These are phyloP conservation scores for Notechis scutatus DNA, from an alignment of 2,113 vertebrate species.

Conservation along the genomic window DNA sequence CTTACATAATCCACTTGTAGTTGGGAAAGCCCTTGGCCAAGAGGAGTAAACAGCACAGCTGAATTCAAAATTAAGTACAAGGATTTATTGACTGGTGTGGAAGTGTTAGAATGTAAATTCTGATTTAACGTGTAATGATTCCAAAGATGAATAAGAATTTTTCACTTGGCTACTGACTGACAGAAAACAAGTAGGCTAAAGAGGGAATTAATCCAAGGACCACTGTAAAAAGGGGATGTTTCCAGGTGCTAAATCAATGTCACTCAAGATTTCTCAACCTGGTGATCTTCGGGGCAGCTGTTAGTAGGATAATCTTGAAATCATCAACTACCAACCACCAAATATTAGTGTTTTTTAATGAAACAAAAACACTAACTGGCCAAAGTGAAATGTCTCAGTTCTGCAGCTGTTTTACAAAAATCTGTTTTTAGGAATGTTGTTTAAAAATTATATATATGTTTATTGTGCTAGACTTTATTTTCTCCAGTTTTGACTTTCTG, in stretches of 20 bases:
- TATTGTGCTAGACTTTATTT: background rate
- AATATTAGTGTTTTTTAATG: background rate
- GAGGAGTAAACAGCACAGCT: background rate
- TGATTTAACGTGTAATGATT: too few relatives aligned
- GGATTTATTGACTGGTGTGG: background rate
- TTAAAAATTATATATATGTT: background rate
- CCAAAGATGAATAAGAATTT: background rate
- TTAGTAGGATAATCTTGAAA: background rate
- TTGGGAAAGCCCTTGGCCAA: background rate
- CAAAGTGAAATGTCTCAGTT: background rate
- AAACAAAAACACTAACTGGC: background rate
- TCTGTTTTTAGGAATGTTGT: background rate
- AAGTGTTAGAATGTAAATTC: background rate
- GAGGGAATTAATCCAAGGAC: background rate
- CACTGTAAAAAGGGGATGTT: background rate
- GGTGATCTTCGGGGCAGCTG: background rate
- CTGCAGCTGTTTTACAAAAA: background rate
- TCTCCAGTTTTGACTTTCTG: background rate
- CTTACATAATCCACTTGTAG: background rate
- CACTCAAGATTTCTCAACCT: background rate
- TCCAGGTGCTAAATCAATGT: background rate
- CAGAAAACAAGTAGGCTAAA: background rate
- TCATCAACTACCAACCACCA: background rate
- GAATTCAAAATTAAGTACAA: background rate
- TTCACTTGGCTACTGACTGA: background rate